Evolutionary conservation across 2,113 vertebrate genomes (phyloP).

Genomic region (Mungos mungo): DNA sequence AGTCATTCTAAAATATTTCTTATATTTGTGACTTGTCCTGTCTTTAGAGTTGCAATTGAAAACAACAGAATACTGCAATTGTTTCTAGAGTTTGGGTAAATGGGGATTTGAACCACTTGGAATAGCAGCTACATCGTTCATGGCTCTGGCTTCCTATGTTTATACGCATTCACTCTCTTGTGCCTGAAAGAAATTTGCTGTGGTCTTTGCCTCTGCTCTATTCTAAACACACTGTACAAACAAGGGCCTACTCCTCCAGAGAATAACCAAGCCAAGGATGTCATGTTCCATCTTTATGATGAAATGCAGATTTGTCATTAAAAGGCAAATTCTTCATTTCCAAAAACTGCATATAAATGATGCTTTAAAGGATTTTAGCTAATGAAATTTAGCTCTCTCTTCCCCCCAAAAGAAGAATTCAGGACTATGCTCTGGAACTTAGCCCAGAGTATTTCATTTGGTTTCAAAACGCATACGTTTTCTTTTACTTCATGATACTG

Average conservation of each 20-base stretch:
- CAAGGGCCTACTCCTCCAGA: constrained; percentile 41
- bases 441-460: constrained; percentile 48
- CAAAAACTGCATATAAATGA: constrained; percentile 61
- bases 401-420: not conserved
- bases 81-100: constrained; percentile 19
- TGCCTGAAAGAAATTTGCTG: constrained; percentile 29
- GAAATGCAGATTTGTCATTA: constrained; percentile 74
- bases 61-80: constrained; percentile 41
- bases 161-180: not conserved
- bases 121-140: not conserved
- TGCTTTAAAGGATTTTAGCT: constrained; percentile 50
- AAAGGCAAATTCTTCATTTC: constrained; percentile 65
- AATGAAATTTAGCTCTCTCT: constrained; percentile 36
- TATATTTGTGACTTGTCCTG: not conserved
- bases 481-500: constrained; percentile 1
- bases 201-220: constrained; percentile 20
- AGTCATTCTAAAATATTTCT: constrained; percentile 27
- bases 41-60: constrained; percentile 15
- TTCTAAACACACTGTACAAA: constrained; percentile 57
- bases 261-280: constrained; percentile 58
- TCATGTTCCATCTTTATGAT: constrained; percentile 69
- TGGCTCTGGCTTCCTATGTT: not conserved
- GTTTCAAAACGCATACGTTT: not conserved
- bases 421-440: constrained; percentile 33
- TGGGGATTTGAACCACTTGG: constrained; percentile 2